A percentile compares a stretch with the other conserved stretches of the same genome.
Conservation (phyloP, 2,888 invertebrate genomes). For the Ypsolopha sequella region DNA sequence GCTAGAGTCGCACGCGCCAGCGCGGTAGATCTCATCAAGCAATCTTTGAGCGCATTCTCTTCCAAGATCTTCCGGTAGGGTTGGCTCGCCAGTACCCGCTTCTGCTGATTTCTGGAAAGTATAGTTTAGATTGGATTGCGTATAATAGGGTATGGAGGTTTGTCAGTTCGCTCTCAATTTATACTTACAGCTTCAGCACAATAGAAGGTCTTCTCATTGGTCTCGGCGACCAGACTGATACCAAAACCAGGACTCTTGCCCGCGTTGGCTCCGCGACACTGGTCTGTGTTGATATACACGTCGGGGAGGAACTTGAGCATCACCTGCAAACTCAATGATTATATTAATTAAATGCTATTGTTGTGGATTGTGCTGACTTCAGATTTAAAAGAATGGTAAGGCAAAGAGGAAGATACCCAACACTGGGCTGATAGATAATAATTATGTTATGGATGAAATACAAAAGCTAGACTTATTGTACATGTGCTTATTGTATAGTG, state of each 20-base stretch:
- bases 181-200: constrained; percentile 70
- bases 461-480: too few species aligned
- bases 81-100: constrained; percentile 66
- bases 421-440: too few species aligned
- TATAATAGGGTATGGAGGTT: neutral
- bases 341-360: neutral
- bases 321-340: constrained; percentile 41
- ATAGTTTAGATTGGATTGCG: neutral
- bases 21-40: constrained; percentile 91
- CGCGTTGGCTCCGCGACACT: constrained; percentile 86
- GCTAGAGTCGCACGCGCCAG: constrained; percentile 90
- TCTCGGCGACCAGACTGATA: constrained; percentile 90
- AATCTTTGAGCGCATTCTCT: constrained; percentile 83
- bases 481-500: too few species aligned
- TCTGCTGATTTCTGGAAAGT: constrained; percentile 47
- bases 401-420: too few species aligned
- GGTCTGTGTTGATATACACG: constrained; percentile 95
- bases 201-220: constrained; percentile 84
- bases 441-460: too few species aligned
- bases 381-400: too few species aligned
- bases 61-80: constrained; percentile 94
- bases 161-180: neutral
- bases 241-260: constrained; percentile 96
- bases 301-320: constrained; percentile 94
- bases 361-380: too few species aligned